Base-by-base conservation (phyloP, 2,113 vertebrate species). In the Xyliphius kryptos region DNA sequence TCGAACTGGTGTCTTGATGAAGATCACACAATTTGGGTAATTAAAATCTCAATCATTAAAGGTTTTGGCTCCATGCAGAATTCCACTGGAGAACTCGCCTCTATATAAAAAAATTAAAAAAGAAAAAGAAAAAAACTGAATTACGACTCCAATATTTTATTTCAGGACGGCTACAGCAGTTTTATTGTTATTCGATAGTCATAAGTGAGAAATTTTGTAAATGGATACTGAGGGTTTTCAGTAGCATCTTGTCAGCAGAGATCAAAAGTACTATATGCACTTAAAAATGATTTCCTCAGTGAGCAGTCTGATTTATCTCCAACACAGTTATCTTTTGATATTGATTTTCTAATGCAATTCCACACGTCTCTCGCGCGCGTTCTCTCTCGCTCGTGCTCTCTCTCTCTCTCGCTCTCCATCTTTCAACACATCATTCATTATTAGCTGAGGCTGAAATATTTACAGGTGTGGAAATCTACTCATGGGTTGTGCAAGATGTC, bases 381-480 rank as follows among this genome's bases (percentile, higher is more conserved):
- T n/a, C n/a, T n/a, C 22, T 66, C 43, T 43, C 14, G 11, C 14
- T 4, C 16, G 21, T 3, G n/a, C 16, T 32, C 47, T 19, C 16
- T 22, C 13, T 12, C 40, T n/a, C 51, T 48, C 17, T 17, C 40
- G 6, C 43, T 38, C n/a, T 53, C n/a, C 2, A 4, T 21, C 64
- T 74, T 71, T 71, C 69, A 74, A 57, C 68, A 74, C 22, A 71
- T 71, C 46, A 68, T 71, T 71, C 49, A 70, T 70, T 67, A 70
- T 70, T 68, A 70, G 61, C 72, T 52, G 26, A 56, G 20, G 50
- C 46, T 74, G 65, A 74, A 70, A 74, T 67, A 74, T 70, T 74
- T 60, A 74, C 50, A 74, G 41, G 67, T 63, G 55, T 53, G 41
- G 59, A 64, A 67, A 70, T 60, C 55, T 60, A 53, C 56, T 63